Evolutionary conservation across 2,113 vertebrate species (phyloP).

Genomic region (Anarhynchus alexandrinus): DNA sequence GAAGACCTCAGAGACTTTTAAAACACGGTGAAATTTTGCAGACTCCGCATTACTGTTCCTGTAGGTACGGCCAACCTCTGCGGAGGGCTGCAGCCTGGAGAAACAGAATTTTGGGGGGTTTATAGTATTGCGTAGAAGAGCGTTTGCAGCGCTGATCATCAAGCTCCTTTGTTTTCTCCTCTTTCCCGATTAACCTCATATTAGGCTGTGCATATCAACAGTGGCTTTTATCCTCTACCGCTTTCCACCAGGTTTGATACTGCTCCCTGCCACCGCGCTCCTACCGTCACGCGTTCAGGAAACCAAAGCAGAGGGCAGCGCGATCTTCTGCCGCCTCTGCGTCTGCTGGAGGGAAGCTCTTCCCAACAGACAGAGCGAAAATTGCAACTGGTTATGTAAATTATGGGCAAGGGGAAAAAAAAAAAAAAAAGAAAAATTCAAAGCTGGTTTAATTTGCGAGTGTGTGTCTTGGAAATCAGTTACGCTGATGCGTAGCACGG

Average conservation of each 20-base stretch:
- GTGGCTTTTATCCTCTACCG: not conserved
- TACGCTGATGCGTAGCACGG: fast-evolving
- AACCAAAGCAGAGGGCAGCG: not conserved
- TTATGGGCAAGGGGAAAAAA: not conserved
- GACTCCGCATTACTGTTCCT: too few relatives aligned
- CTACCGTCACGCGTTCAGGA: not conserved
- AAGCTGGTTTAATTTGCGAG: conserved; percentile 17
- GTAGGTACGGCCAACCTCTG: not conserved
- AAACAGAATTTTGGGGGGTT: not conserved
- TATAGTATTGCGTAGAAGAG: not conserved
- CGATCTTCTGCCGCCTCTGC: not conserved
- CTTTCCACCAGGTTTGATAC: not conserved
- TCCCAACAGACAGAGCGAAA: not conserved
- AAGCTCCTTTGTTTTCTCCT: not conserved
- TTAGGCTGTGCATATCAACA: not conserved
- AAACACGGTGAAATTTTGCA: not conserved
- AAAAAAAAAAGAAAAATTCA: not conserved
- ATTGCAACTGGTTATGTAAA: not conserved
- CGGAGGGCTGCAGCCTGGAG: not conserved
- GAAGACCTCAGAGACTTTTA: not conserved
- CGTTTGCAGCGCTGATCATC: not conserved
- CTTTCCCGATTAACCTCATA: not conserved
- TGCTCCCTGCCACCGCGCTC: not conserved
- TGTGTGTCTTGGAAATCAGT: not conserved
- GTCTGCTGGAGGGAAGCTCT: not conserved